These are phyloP conservation scores for Slavum lentiscoides DNA, from an alignment of 2,888 invertebrate species.

Conservation along the genomic window DNA sequence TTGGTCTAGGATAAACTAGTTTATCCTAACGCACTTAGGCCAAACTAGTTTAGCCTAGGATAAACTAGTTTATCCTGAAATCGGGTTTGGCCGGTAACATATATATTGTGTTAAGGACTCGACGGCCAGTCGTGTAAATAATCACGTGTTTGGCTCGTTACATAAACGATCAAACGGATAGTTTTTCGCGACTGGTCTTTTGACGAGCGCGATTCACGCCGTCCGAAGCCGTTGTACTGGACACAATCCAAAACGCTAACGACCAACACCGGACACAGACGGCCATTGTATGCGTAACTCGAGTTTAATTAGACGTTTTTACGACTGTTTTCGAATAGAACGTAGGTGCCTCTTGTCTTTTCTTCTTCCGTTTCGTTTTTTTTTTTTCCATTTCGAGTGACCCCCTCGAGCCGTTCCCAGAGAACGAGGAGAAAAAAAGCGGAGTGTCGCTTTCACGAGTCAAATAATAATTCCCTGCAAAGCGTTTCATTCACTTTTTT, in stretches of 20 bases:
- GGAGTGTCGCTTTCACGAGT: slow-evolving; percentile 9
- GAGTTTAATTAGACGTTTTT: slow-evolving; percentile 41
- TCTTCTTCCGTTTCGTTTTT: background rate
- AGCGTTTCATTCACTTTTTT: background rate
- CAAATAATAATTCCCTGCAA: background rate
- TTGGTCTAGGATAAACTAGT: too few relatives aligned
- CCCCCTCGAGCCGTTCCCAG: background rate
- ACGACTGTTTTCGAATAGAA: slow-evolving; percentile 24
- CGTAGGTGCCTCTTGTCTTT: background rate
- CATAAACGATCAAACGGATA: background rate
- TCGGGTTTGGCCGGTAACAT: too few relatives aligned
- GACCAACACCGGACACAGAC: background rate
- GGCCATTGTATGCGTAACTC: background rate
- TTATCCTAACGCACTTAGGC: too few relatives aligned
- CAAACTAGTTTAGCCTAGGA: too few relatives aligned
- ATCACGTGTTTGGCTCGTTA: too few relatives aligned
- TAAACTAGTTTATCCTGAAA: too few relatives aligned
- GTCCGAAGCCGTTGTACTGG: background rate
- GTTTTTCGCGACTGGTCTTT: background rate
- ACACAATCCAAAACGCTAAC: slow-evolving; percentile 30
- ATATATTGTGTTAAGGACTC: too few relatives aligned
- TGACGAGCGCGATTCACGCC: background rate
- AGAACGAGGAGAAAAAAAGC: too few relatives aligned
- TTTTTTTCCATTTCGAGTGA: slow-evolving; percentile 8
- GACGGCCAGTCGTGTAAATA: too few relatives aligned